Evolutionary conservation across 2,888 invertebrate genomes (phyloP).

Genomic region (Homarus gammarus): DNA sequence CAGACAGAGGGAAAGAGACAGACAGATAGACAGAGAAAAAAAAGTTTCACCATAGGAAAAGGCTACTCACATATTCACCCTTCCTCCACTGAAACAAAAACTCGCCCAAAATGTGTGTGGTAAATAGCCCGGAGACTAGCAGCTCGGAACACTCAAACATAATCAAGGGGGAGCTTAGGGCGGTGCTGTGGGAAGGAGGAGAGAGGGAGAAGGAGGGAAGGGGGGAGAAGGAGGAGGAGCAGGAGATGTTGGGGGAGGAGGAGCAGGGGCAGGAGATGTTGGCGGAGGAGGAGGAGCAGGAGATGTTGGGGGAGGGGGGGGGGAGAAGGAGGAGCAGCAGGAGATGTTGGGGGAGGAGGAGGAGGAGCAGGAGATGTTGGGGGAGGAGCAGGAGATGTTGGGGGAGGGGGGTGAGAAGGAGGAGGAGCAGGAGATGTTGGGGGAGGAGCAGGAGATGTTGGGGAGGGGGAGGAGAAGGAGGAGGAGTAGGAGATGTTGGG

Average conservation of each 20-base stretch:
- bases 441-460: background rate
- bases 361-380: background rate
- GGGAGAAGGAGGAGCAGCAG: background rate
- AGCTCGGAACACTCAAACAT: constrained; percentile 41
- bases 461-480: background rate
- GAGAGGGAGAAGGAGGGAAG: background rate
- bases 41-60: too few species aligned
- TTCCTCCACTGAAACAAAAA: constrained; percentile 32
- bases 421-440: background rate
- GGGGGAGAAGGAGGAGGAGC: background rate
- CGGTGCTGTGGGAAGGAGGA: background rate
- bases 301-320: too few species aligned
- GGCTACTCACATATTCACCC: constrained; percentile 23
- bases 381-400: background rate
- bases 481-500: background rate
- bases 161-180: constrained; percentile 41
- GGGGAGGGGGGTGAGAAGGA: background rate
- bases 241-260: too few species aligned
- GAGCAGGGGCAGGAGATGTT: background rate
- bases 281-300: background rate
- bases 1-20: too few species aligned
- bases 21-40: too few species aligned
- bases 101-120: constrained; percentile 24
- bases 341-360: background rate
- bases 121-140: constrained; percentile 32